Percentiles rank a stretch among this genome's conserved stretches.
Evolutionary conservation across 2,113 vertebrate species (phyloP).

Genomic region (Brienomyrus longianalis): DNA sequence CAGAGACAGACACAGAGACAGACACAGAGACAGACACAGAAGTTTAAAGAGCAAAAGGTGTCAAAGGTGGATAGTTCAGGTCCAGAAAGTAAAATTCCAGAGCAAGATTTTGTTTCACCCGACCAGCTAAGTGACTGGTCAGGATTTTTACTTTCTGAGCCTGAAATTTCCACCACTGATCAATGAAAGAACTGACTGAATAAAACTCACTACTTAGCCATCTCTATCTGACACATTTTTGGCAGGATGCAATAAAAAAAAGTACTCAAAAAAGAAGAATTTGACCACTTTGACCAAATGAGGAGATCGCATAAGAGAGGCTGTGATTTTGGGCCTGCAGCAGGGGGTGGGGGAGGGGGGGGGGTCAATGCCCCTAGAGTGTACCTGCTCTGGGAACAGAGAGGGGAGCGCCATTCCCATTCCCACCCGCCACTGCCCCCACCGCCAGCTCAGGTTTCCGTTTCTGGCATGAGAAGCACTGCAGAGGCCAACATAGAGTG

Average conservation of each 20-base stretch:
- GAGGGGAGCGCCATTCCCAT: background rate
- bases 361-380: background rate
- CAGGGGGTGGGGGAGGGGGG: background rate
- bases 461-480: background rate
- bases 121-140: background rate
- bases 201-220: background rate
- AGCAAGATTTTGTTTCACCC: background rate
- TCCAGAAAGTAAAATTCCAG: background rate
- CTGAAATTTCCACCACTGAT: background rate
- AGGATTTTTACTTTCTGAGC: background rate
- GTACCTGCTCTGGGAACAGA: background rate
- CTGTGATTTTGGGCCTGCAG: background rate
- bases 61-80: background rate
- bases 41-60: background rate
- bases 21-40: background rate
- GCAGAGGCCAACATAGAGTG: background rate
- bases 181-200: background rate
- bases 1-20: no score
- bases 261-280: background rate
- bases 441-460: background rate
- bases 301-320: background rate
- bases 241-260: background rate
- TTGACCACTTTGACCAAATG: background rate
- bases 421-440: background rate
- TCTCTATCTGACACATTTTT: background rate